Evolutionary conservation across 2,797 vertebrate genomes (phyloP).

Genomic region (Spinibarbus caldwelli): DNA sequence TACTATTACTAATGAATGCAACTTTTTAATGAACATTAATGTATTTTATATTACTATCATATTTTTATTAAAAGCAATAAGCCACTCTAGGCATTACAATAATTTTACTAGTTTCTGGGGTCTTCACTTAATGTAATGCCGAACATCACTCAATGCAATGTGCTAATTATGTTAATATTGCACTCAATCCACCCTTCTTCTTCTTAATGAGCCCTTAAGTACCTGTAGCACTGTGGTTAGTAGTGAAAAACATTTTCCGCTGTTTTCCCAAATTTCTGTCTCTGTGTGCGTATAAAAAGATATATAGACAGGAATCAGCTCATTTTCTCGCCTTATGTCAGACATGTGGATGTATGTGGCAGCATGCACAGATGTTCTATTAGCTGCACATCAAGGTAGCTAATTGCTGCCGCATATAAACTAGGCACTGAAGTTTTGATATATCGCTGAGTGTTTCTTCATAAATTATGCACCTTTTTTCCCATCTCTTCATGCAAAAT

Average conservation of each 20-base stretch:
- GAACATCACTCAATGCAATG: neutral
- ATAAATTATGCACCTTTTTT: conserved; percentile 38
- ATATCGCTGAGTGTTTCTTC: conserved; percentile 31
- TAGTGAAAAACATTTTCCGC: neutral
- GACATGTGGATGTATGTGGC: conserved; percentile 13
- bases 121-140: neutral
- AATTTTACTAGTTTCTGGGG: neutral
- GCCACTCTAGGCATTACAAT: neutral
- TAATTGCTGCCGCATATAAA: conserved; percentile 62
- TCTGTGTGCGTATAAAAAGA: neutral
- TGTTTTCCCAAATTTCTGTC: neutral
- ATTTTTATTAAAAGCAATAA: neutral
- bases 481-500: conserved; percentile 27
- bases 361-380: conserved; percentile 60
- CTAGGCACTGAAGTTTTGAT: conserved; percentile 52
- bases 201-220: conserved; percentile 11
- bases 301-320: conserved; percentile 16
- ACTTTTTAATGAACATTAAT: neutral
- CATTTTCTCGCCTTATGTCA: conserved; percentile 34
- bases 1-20: neutral
- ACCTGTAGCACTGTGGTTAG: conserved; percentile 8
- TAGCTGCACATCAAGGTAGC: conserved; percentile 62
- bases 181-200: neutral
- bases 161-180: neutral
- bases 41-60: neutral